Conservation (phyloP, 2,888 invertebrate species). For the Coelinius sp. region DNA sequence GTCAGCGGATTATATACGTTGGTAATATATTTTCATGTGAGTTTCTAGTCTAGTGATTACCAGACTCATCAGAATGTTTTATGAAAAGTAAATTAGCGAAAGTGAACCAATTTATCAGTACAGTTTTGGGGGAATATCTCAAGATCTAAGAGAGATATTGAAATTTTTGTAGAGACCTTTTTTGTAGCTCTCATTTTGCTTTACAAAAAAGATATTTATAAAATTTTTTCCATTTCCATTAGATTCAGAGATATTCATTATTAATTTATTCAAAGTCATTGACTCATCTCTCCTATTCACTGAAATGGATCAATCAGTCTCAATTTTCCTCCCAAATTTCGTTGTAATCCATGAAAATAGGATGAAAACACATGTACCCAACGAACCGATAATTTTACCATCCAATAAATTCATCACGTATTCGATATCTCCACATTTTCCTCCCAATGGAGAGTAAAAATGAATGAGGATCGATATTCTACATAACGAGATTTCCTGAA, state of each 20-base stretch:
- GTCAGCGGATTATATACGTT: background rate
- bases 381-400: background rate
- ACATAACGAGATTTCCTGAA: slow-evolving; percentile 27
- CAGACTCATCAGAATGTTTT: background rate
- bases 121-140: background rate
- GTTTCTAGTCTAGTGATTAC: background rate
- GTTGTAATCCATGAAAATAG: background rate
- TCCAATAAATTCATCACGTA: background rate
- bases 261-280: too few relatives aligned
- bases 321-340: background rate
- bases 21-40: background rate
- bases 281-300: too few relatives aligned
- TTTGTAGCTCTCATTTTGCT: too few relatives aligned
- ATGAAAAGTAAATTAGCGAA: background rate
- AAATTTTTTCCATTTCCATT: too few relatives aligned
- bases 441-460: background rate
- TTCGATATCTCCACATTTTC: background rate
- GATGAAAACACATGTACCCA: background rate
- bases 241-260: too few relatives aligned
- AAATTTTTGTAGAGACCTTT: background rate
- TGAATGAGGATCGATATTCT: slow-evolving; percentile 28
- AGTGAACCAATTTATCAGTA: background rate
- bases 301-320: too few relatives aligned
- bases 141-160: background rate
- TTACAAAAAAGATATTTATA: too few relatives aligned